A percentile compares a stretch with the other conserved stretches of the same genome.
Conservation (phyloP, 2,113 vertebrate species). For the Chelonoidis abingdonii region DNA sequence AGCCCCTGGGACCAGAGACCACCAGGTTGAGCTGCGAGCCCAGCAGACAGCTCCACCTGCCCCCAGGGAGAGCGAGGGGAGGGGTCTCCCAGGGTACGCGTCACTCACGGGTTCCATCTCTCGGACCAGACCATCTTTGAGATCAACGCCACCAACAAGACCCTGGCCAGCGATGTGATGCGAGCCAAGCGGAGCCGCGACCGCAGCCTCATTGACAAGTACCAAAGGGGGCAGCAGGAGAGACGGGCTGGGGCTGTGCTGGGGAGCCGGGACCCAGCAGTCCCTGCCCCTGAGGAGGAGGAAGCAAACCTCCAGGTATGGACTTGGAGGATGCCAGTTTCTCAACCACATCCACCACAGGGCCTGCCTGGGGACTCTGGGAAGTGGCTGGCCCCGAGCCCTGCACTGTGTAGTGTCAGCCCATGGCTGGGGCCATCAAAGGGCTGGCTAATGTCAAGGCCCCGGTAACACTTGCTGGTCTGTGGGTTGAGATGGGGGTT, state of each 20-base stretch:
- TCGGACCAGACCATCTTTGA: constrained; percentile 92
- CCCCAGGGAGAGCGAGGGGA: background rate
- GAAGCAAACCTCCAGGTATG: constrained; percentile 45
- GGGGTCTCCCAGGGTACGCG: no score
- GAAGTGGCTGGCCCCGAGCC: background rate
- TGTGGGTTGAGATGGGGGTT: background rate
- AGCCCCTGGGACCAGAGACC: no score
- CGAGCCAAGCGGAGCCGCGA: constrained; percentile 87
- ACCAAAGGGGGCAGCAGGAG: constrained; percentile 78
- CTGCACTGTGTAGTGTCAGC: no score
- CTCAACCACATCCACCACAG: background rate
- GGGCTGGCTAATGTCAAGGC: background rate
- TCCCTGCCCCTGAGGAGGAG: rapidly evolving
- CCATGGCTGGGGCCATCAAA: background rate
- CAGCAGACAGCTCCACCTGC: background rate
- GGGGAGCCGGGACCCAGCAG: background rate
- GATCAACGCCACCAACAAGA: constrained; percentile 91
- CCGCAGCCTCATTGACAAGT: constrained; percentile 81
- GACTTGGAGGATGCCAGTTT: no score
- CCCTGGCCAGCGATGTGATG: constrained; percentile 88
- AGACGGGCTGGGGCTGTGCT: constrained; percentile 51
- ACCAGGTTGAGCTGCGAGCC: background rate
- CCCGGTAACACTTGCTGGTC: no score
- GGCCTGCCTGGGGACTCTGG: background rate
- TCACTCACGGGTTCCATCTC: rapidly evolving